These are phyloP conservation scores for Calonectris borealis DNA, from an alignment of 2,113 vertebrate species.

Conservation along the genomic window DNA sequence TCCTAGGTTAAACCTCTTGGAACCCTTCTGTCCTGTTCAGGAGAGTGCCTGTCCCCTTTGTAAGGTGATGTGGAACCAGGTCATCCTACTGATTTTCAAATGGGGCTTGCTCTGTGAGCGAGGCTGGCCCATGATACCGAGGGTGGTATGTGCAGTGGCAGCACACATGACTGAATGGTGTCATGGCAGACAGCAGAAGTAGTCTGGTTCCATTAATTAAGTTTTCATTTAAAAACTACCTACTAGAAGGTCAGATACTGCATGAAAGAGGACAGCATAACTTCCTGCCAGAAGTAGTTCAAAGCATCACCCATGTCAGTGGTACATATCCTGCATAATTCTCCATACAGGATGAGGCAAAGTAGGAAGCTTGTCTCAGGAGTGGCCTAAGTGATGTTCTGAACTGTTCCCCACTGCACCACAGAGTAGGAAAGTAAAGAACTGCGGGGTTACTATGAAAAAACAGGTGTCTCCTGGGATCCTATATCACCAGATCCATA, in stretches of 20 bases:
- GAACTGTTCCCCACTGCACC: neutral
- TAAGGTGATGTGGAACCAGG: neutral
- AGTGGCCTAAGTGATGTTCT: neutral
- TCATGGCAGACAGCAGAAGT: neutral
- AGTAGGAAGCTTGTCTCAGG: neutral
- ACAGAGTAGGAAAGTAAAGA: neutral
- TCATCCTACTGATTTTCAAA: neutral
- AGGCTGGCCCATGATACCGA: neutral
- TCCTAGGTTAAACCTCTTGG: neutral
- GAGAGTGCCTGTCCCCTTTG: neutral
- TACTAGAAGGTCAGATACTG: neutral
- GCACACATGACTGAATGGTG: rapidly evolving
- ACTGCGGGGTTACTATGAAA: rapidly evolving
- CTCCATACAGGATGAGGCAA: rapidly evolving
- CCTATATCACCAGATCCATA: neutral
- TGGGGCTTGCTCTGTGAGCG: neutral
- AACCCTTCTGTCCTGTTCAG: neutral
- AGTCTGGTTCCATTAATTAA: neutral
- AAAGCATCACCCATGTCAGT: neutral
- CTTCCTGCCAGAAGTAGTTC: neutral
- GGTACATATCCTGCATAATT: neutral
- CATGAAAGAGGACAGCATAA: neutral
- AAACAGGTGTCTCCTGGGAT: rapidly evolving
- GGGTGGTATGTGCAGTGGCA: neutral
- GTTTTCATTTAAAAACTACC: neutral